Evolutionary conservation across 2,888 invertebrate species (phyloP).

Genomic region (Busseola fusca): DNA sequence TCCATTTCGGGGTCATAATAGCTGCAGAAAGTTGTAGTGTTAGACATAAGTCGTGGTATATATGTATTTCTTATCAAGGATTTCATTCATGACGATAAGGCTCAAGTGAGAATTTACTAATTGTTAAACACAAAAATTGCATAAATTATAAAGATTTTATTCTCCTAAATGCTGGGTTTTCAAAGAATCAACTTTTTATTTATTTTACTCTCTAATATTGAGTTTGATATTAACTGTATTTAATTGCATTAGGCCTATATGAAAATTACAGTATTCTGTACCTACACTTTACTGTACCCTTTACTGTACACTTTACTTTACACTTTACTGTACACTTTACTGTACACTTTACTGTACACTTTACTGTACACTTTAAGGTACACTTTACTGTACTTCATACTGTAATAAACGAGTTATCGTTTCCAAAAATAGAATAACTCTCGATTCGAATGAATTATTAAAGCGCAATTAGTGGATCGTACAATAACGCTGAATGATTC

Average conservation of each 20-base stretch:
- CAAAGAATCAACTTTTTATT: constrained; percentile 3
- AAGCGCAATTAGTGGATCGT: constrained; percentile 29
- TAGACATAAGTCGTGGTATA: not conserved
- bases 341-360: too few relatives aligned
- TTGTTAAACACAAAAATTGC: not conserved
- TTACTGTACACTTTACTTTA: too few relatives aligned
- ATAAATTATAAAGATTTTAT: not conserved
- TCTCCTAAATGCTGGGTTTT: not conserved
- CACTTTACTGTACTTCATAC: too few relatives aligned
- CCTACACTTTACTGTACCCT: too few relatives aligned
- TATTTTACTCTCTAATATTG: constrained; percentile 12
- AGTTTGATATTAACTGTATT: not conserved
- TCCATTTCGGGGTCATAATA: not conserved
- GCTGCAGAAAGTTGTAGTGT: not conserved
- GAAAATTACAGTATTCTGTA: not conserved
- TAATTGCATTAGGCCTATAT: not conserved
- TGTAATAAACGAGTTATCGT: not conserved
- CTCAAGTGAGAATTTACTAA: not conserved
- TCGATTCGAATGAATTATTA: constrained; percentile 10
- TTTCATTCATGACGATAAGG: not conserved
- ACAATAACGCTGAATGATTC: constrained; percentile 23
- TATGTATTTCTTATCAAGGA: not conserved
- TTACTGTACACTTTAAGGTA: too few relatives aligned
- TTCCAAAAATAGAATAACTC: constrained; percentile 10
- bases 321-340: too few relatives aligned